These are phyloP conservation scores for Hemiscyllium ocellatum DNA, from an alignment of 2,113 vertebrate genomes.

Conservation along the genomic window DNA sequence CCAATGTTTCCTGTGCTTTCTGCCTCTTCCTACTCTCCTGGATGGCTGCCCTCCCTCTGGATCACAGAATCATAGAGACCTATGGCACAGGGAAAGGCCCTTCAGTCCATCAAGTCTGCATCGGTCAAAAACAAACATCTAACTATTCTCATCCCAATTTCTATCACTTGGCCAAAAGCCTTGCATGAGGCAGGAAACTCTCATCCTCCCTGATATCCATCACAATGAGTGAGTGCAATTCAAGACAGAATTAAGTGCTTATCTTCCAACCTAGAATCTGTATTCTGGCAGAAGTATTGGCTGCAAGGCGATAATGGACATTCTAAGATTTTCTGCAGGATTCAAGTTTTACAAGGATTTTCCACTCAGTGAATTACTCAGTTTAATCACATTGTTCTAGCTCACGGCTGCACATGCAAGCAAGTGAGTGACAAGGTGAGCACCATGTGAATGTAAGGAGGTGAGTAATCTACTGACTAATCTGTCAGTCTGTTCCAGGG, in stretches of 20 bases:
- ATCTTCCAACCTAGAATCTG: background rate
- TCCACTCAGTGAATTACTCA: background rate
- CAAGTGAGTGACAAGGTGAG: background rate
- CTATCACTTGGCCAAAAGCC: too few species aligned
- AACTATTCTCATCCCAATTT: too few species aligned
- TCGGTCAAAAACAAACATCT: too few species aligned
- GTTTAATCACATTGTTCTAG: background rate
- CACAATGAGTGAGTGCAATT: background rate
- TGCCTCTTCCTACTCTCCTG: too few species aligned
- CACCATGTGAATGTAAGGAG: background rate
- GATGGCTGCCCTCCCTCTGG: too few species aligned
- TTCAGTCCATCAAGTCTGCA: too few species aligned
- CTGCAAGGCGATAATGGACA: background rate
- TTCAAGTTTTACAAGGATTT: background rate
- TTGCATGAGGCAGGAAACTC: too few species aligned
- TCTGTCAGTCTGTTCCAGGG: background rate
- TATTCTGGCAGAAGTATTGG: background rate
- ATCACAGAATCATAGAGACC: too few species aligned
- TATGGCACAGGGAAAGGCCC: too few species aligned
- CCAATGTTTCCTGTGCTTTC: too few species aligned
- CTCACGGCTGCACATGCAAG: background rate
- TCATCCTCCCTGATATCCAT: too few species aligned
- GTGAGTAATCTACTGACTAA: slow-evolving; percentile 4
- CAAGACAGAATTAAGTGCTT: background rate
- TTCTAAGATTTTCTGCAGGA: background rate